A percentile compares a stretch with the other conserved stretches of the same genome.
These are phyloP conservation scores for Rynchops niger DNA, from an alignment of 2,113 vertebrate genomes.

Conservation along the genomic window DNA sequence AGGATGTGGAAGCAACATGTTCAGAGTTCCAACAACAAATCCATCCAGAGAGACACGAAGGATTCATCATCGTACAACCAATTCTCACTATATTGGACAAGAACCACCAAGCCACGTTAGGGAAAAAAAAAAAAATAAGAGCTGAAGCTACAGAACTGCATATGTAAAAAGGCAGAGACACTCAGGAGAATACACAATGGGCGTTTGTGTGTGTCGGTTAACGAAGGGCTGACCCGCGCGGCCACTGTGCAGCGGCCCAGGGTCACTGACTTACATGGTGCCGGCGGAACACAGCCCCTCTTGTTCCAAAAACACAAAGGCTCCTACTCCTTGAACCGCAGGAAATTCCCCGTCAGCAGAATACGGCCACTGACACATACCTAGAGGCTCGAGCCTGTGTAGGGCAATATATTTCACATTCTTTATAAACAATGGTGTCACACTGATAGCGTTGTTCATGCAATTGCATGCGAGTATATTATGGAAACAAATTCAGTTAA, in stretches of 20 bases:
- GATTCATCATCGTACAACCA: not conserved
- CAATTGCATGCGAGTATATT: not conserved
- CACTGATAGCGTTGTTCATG: not conserved
- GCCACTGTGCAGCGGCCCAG: not conserved
- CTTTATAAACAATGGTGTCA: not conserved
- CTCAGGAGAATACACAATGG: not conserved
- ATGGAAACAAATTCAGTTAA: not conserved
- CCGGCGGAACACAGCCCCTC: not conserved
- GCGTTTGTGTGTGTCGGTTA: not conserved
- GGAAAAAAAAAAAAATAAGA: not conserved
- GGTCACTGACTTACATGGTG: not conserved
- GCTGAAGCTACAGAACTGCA: not conserved
- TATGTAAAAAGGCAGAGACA: rapidly evolving
- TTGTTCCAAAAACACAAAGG: slow-evolving; percentile 10
- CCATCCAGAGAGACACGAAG: rapidly evolving
- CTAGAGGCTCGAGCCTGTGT: not conserved
- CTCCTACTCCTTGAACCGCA: slow-evolving; percentile 5
- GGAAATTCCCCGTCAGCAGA: not conserved
- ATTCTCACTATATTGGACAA: not conserved
- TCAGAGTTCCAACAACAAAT: not conserved
- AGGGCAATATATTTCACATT: not conserved
- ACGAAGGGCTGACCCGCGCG: not conserved
- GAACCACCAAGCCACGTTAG: not conserved
- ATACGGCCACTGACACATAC: not conserved
- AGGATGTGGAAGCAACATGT: not conserved